Percentiles rank a stretch among this genome's conserved stretches.
phyloP scores from a whole-genome alignment of 2,797 vertebrate species.

The Neosilurus mollespiculum region DNA sequence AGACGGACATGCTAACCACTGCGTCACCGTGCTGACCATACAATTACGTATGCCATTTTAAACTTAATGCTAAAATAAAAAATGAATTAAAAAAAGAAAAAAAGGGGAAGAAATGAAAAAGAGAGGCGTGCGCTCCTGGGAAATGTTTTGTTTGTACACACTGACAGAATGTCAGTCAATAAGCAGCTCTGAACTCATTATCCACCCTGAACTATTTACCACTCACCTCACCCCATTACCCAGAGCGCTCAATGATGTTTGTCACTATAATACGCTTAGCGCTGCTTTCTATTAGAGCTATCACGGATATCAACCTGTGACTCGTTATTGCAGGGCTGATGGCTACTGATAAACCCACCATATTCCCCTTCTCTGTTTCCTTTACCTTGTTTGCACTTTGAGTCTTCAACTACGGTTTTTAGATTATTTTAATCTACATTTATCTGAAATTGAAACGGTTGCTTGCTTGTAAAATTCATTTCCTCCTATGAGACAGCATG shows the following conservation, averaged over 20 bases:
- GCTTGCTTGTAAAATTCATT: not conserved
- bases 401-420: not conserved
- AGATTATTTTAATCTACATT: not conserved
- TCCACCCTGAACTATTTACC: conserved; percentile 75
- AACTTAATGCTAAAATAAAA: no score
- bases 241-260: conserved; percentile 71
- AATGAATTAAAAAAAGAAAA: conserved; percentile 36
- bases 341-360: not conserved
- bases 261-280: conserved; percentile 75
- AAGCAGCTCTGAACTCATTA: conserved; percentile 72
- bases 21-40: no score
- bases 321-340: conserved; percentile 40
- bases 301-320: conserved; percentile 63
- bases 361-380: not conserved
- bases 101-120: conserved; percentile 31
- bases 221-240: conserved; percentile 69
- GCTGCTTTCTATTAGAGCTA: conserved; percentile 68
- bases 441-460: not conserved
- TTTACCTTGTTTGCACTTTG: not conserved
- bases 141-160: conserved; percentile 70
- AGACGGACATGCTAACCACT: no score
- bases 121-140: conserved; percentile 55
- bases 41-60: no score
- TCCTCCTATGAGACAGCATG: not conserved
- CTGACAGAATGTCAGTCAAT: conserved; percentile 72